These are phyloP conservation scores for Sciurus carolinensis DNA, from an alignment of 2,797 vertebrate species.

Conservation along the genomic window DNA sequence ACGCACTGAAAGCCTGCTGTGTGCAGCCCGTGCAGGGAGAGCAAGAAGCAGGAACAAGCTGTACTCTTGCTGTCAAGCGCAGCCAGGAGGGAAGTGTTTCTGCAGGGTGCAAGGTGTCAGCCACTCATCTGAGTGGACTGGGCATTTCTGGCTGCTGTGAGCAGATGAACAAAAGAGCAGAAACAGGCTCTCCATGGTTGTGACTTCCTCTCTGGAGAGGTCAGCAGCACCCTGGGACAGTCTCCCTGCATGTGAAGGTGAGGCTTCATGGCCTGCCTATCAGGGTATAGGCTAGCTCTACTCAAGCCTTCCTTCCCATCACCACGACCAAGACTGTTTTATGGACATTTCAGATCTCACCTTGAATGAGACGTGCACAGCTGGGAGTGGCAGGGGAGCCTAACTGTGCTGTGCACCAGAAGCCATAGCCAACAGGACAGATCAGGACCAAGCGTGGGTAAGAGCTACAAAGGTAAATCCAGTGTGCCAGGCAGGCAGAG, in stretches of 20 bases:
- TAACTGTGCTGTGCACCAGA: accelerated
- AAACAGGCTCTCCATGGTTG: no score
- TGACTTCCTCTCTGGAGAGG: no score
- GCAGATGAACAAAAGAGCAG: not conserved
- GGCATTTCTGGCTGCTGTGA: not conserved
- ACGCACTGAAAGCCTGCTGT: accelerated
- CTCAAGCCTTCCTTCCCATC: not conserved
- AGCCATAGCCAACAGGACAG: not conserved
- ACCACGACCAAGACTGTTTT: accelerated
- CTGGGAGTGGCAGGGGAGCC: accelerated
- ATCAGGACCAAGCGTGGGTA: not conserved
- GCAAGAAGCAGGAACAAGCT: no score
- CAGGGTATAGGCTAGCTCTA: not conserved
- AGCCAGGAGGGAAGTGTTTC: accelerated
- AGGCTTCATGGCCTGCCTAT: not conserved
- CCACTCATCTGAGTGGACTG: accelerated
- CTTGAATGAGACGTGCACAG: not conserved
- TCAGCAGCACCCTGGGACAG: not conserved
- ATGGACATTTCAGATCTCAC: no score
- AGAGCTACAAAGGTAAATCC: not conserved
- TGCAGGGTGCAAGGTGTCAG: accelerated
- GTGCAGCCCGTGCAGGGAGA: accelerated
- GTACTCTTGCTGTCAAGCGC: accelerated
- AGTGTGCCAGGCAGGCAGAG: not conserved
- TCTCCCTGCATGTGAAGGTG: not conserved